Conservation (phyloP, 2,113 vertebrate species). For the Thalassarche chlororhynchos region DNA sequence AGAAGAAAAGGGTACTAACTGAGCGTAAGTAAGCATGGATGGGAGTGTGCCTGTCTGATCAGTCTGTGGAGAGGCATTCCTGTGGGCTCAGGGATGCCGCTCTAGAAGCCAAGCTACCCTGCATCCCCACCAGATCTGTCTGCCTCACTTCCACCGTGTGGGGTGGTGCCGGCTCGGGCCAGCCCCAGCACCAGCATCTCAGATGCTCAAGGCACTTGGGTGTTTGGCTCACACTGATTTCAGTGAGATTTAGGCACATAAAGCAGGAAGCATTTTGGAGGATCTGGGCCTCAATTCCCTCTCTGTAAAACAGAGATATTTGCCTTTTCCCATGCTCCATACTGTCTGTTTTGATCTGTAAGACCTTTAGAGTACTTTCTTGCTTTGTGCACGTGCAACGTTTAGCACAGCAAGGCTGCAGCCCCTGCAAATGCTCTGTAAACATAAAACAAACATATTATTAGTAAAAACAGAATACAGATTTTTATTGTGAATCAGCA, state of each 20-base stretch:
- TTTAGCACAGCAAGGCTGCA: background rate
- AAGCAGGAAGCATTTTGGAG: background rate
- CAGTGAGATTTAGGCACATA: background rate
- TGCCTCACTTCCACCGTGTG: accelerated
- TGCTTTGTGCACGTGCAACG: background rate
- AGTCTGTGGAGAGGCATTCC: background rate
- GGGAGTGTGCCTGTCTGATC: background rate
- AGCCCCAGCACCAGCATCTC: accelerated
- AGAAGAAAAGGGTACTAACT: background rate
- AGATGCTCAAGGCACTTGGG: background rate
- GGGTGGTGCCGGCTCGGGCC: accelerated
- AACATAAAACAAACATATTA: background rate
- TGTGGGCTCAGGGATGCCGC: background rate
- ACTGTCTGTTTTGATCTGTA: background rate
- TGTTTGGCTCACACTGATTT: background rate
- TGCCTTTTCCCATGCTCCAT: background rate
- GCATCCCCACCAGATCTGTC: too few species aligned
- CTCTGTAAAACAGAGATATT: background rate
- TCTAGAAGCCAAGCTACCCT: background rate
- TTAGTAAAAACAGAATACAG: background rate
- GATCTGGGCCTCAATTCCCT: background rate
- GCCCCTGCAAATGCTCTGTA: background rate
- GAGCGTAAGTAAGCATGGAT: background rate
- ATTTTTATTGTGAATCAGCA: background rate
- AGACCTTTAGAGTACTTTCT: background rate